Conservation (phyloP, 2,888 invertebrate species). For the Drosophila emarginata region DNA sequence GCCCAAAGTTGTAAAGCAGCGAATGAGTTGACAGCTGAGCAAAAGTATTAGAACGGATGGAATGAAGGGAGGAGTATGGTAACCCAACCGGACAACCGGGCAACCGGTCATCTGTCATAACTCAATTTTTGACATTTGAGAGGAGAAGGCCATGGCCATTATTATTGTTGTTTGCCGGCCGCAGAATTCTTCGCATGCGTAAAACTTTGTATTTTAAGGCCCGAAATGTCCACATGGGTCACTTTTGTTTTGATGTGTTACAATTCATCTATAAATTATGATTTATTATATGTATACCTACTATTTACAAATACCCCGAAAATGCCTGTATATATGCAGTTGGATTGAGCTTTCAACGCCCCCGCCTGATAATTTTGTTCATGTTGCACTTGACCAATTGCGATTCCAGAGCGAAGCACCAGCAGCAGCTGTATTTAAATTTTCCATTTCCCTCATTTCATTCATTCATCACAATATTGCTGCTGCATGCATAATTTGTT, state of each 20-base stretch:
- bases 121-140: conserved; percentile 63
- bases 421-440: conserved; percentile 40
- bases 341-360: conserved; percentile 42
- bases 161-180: conserved; percentile 1
- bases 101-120: conserved; percentile 67
- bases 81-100: neutral
- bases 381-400: conserved; percentile 56
- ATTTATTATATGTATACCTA: conserved; percentile 58
- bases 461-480: conserved; percentile 44
- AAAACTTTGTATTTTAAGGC: conserved; percentile 30
- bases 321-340: no score
- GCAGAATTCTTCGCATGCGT: conserved; percentile 14
- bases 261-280: conserved; percentile 65
- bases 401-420: conserved; percentile 34
- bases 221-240: conserved; percentile 33
- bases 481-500: conserved; percentile 15
- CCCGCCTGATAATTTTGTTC: conserved; percentile 28
- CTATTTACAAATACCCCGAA: neutral
- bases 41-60: neutral
- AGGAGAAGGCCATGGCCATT: conserved; percentile 28
- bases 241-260: conserved; percentile 61
- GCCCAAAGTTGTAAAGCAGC: conserved; percentile 66
- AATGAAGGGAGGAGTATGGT: neutral
- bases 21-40: conserved; percentile 66
- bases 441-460: conserved; percentile 41